Percentiles rank a stretch among this genome's conserved stretches.
phyloP scores from a whole-genome alignment of 1,140 invertebrate species.

The Ceratina japonica region DNA sequence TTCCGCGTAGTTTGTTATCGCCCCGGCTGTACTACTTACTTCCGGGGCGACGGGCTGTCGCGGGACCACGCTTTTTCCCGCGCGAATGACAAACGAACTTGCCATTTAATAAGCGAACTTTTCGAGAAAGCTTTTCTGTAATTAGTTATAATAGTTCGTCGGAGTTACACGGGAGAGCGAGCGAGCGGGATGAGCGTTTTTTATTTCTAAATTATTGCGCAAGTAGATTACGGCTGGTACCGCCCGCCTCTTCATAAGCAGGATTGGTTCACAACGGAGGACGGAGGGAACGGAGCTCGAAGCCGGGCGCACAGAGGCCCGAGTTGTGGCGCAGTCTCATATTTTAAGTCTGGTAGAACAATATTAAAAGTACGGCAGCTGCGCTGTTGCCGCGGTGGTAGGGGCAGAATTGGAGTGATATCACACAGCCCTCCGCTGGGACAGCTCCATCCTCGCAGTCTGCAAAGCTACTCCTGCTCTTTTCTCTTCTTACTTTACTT shows the following conservation, averaged over 20 bases:
- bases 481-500: slow-evolving; percentile 53
- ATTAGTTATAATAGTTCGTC: slow-evolving; percentile 60
- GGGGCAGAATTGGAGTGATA: slow-evolving; percentile 56
- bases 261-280: slow-evolving; percentile 55
- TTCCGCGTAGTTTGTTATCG: not conserved
- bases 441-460: slow-evolving; percentile 64
- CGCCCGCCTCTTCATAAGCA: slow-evolving; percentile 49
- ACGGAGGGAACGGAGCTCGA: slow-evolving; percentile 48
- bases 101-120: slow-evolving; percentile 55
- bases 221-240: slow-evolving; percentile 54
- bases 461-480: slow-evolving; percentile 54
- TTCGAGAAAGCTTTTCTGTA: slow-evolving; percentile 47
- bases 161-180: slow-evolving; percentile 37
- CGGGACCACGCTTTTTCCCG: not conserved
- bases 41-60: not conserved
- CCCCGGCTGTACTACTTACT: not conserved
- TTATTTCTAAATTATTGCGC: slow-evolving; percentile 55
- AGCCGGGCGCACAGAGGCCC: slow-evolving; percentile 46
- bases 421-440: slow-evolving; percentile 60
- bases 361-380: slow-evolving; percentile 77
- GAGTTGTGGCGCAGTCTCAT: slow-evolving; percentile 71
- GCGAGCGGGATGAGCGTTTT: not conserved
- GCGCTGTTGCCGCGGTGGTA: slow-evolving; percentile 56
- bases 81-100: slow-evolving; percentile 44
- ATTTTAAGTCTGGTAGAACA: slow-evolving; percentile 75